Percentiles rank a stretch among this genome's conserved stretches.
These are phyloP conservation scores for Trematomus bernacchii DNA, from an alignment of 2,797 vertebrate species.

Conservation along the genomic window DNA sequence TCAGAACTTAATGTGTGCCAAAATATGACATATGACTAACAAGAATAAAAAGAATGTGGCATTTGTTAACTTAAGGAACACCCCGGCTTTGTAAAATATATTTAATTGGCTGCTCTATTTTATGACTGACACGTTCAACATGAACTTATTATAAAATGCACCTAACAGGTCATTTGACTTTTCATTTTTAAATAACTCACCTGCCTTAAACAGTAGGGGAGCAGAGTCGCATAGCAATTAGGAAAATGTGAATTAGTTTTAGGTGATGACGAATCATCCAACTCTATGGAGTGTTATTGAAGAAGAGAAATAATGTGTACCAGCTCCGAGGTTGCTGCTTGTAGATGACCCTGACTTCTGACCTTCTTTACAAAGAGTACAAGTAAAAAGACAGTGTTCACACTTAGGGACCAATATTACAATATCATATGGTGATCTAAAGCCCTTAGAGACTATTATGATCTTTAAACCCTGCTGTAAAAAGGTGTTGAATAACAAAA, in stretches of 20 bases:
- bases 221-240: constrained; percentile 42
- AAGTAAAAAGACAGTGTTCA: not conserved
- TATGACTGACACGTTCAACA: constrained; percentile 45
- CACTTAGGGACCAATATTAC: not conserved
- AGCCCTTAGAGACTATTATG: not conserved
- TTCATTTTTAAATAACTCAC: constrained; percentile 42
- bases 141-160: constrained; percentile 31
- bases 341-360: constrained; percentile 6
- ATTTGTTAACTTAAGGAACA: not conserved
- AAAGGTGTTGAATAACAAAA: not conserved
- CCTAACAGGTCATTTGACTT: constrained; percentile 24
- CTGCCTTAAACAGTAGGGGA: not conserved
- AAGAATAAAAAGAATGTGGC: not conserved
- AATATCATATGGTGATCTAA: not conserved
- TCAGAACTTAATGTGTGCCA: constrained; percentile 28
- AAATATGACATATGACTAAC: constrained; percentile 32
- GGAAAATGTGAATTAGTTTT: not conserved
- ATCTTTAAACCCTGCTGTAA: not conserved
- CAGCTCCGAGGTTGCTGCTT: not conserved
- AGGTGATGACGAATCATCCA: constrained; percentile 11
- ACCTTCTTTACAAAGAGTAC: not conserved
- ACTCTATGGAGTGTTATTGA: constrained; percentile 3
- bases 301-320: not conserved
- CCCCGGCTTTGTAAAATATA: constrained; percentile 17
- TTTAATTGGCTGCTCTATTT: constrained; percentile 50